Evolutionary conservation across 1,140 invertebrate species (phyloP).

Genomic region (Papilio polyxenes): DNA sequence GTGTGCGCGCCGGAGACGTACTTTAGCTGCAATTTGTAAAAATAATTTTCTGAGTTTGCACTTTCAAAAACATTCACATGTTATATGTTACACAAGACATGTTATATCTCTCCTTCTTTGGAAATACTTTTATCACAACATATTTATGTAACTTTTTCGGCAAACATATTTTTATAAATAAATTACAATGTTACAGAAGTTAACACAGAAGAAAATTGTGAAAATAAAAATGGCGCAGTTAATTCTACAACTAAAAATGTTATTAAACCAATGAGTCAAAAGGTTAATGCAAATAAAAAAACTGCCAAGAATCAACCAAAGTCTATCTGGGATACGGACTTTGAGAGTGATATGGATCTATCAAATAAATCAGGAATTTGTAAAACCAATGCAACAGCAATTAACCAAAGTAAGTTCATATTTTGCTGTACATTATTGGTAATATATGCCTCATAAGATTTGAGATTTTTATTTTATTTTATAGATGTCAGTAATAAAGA

Average conservation of each 20-base stretch:
- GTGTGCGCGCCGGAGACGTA: too few species aligned
- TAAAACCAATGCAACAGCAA: neutral
- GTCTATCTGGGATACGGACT: constrained; percentile 61
- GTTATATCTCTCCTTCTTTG: too few species aligned
- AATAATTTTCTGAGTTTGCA: too few species aligned
- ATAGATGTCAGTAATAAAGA: constrained; percentile 13
- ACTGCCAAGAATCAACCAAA: neutral
- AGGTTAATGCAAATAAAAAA: neutral
- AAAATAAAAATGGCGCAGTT: constrained; percentile 4
- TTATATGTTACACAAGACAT: too few species aligned
- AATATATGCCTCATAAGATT: too few species aligned
- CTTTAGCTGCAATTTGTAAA: too few species aligned
- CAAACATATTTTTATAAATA: neutral
- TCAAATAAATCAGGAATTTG: constrained; percentile 2
- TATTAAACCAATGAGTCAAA: neutral
- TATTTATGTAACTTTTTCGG: neutral
- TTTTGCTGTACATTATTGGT: neutral
- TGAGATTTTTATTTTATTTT: neutral
- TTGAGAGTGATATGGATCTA: constrained; percentile 62
- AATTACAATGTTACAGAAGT: neutral
- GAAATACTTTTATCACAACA: neutral
- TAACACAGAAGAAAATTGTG: neutral
- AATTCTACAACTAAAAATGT: neutral
- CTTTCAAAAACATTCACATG: too few species aligned
- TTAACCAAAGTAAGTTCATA: neutral